phyloP scores from a whole-genome alignment of 2,888 invertebrate species.

The Phyllotreta striolata region DNA sequence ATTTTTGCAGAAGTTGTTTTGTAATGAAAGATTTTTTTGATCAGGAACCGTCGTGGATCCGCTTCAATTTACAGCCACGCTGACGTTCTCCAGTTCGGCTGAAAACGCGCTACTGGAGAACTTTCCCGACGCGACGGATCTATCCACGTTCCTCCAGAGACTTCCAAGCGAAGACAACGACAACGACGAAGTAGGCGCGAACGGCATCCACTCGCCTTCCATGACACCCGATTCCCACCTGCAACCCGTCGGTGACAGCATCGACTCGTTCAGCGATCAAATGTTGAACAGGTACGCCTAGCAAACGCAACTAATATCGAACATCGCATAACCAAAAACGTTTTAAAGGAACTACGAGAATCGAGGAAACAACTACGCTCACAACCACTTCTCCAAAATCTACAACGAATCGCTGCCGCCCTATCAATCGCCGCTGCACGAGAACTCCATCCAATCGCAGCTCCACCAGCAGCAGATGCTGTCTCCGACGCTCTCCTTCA shows the following conservation, averaged over 20 bases:
- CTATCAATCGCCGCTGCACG: slow-evolving; percentile 56
- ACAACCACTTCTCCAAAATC: slow-evolving; percentile 58
- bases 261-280: slow-evolving; percentile 81
- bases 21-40: slow-evolving; percentile 47
- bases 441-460: slow-evolving; percentile 67
- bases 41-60: slow-evolving; percentile 81
- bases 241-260: slow-evolving; percentile 64
- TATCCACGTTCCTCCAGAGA: slow-evolving; percentile 78
- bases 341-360: slow-evolving; percentile 54
- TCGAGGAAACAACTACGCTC: slow-evolving; percentile 50
- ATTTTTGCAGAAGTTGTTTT: neutral
- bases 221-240: slow-evolving; percentile 72
- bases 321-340: neutral
- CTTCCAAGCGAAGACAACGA: slow-evolving; percentile 68
- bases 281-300: slow-evolving; percentile 60
- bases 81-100: slow-evolving; percentile 80
- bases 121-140: slow-evolving; percentile 80
- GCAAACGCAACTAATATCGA: neutral
- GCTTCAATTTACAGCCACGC: slow-evolving; percentile 80
- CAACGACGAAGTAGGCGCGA: slow-evolving; percentile 68
- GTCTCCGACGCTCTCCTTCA: slow-evolving; percentile 67
- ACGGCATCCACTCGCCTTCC: slow-evolving; percentile 77
- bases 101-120: slow-evolving; percentile 81
- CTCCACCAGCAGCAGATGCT: slow-evolving; percentile 70
- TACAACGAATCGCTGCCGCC: slow-evolving; percentile 58